A percentile compares a stretch with the other conserved stretches of the same genome.
Conservation (phyloP, 2,797 vertebrate genomes). For the Neosilurus mollespiculum region DNA sequence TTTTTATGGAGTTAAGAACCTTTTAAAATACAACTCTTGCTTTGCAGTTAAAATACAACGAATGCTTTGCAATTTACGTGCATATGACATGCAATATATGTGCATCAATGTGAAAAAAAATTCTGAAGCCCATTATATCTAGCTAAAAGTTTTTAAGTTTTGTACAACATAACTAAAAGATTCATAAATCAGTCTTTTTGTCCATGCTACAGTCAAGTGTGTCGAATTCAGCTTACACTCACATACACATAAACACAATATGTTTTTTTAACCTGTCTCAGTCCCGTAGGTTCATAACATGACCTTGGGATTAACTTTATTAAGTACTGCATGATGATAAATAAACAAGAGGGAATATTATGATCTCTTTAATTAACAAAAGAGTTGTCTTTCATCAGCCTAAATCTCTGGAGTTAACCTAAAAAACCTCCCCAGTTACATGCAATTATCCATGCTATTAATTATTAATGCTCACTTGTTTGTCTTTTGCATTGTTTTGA, state of each 20-base stretch:
- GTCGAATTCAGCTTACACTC: too few species aligned
- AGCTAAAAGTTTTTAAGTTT: neutral
- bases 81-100: too few species aligned
- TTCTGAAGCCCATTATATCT: neutral
- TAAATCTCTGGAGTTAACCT: neutral
- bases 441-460: constrained; percentile 3
- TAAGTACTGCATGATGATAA: neutral
- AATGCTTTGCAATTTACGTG: neutral
- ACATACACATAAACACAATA: too few species aligned
- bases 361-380: neutral
- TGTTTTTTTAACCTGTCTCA: constrained; percentile 10
- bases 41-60: too few species aligned
- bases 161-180: neutral
- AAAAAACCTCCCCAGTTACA: neutral
- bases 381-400: neutral
- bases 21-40: neutral
- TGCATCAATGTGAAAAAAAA: neutral
- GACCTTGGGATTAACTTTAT: neutral
- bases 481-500: constrained; percentile 14
- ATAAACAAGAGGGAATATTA: constrained; percentile 17
- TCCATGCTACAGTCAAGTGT: neutral
- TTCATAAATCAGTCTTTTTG: neutral
- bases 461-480: constrained; percentile 6
- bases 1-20: neutral
- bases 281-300: neutral